Evolutionary conservation across 2,113 vertebrate genomes (phyloP).

Genomic region (Scomber japonicus): DNA sequence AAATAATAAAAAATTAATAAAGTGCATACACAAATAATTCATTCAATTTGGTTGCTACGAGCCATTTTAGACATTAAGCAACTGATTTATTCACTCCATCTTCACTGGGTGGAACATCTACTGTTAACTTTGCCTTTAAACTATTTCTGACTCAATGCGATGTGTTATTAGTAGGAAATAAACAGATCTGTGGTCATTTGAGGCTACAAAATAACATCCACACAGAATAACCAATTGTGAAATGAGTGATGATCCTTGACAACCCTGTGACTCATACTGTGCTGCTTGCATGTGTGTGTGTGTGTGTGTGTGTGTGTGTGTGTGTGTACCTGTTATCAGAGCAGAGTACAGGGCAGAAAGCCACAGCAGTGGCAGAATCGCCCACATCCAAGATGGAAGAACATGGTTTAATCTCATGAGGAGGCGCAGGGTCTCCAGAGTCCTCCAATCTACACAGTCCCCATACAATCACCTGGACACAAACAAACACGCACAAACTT

Average conservation of each 20-base stretch:
- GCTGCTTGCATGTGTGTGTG: neutral
- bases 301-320: conserved; percentile 3
- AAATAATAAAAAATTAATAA: no score
- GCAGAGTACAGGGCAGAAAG: conserved; percentile 85
- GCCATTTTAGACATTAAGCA: no score
- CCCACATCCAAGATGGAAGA: conserved; percentile 92
- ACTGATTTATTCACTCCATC: neutral
- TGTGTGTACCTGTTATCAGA: conserved; percentile 85
- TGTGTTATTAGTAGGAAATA: no score
- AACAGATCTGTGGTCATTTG: no score
- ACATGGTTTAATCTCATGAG: conserved; percentile 83
- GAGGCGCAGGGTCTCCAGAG: conserved; percentile 44
- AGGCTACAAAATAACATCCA: no score
- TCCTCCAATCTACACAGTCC: conserved; percentile 81
- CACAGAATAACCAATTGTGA: no score
- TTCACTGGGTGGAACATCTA: no score
- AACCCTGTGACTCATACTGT: neutral
- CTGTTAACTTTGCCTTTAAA: no score
- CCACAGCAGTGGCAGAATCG: conserved; percentile 92
- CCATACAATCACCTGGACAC: conserved; percentile 92
- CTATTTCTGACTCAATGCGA: no score
- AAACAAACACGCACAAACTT: conserved; percentile 1
- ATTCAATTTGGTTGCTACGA: no score
- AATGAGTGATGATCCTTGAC: no score
- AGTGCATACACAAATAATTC: no score